Conservation (phyloP, 2,888 invertebrate genomes). For the Arctia plantaginis region DNA sequence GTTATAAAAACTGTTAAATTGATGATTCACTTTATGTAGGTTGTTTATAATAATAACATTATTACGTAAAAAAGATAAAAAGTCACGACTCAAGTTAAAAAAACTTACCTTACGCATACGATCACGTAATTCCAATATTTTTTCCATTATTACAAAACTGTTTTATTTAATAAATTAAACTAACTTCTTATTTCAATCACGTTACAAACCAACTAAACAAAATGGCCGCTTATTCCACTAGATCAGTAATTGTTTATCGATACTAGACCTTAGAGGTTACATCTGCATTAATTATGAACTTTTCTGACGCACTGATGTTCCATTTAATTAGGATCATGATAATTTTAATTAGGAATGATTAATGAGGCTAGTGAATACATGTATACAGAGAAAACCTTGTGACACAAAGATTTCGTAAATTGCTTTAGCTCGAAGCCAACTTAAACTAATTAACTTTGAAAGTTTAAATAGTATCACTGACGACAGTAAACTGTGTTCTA, state of each 20-base stretch:
- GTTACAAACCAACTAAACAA: slow-evolving; percentile 12
- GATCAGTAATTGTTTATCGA: neutral
- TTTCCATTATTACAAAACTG: slow-evolving; percentile 28
- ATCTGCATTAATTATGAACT: slow-evolving; percentile 7
- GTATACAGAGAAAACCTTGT: neutral
- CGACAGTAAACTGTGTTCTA: no score
- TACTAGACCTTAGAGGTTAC: slow-evolving; percentile 15
- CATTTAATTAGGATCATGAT: slow-evolving; percentile 12
- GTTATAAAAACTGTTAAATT: no score
- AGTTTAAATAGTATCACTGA: no score
- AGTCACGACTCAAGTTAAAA: neutral
- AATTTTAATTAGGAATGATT: slow-evolving; percentile 10
- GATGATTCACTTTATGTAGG: no score
- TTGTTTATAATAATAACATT: no score
- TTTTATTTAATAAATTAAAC: neutral
- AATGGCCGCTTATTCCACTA: neutral
- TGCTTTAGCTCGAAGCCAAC: neutral
- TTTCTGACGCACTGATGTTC: slow-evolving; percentile 13
- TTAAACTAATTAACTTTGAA: no score
- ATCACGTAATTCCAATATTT: slow-evolving; percentile 30
- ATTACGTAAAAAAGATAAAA: neutral
- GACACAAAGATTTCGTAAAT: neutral
- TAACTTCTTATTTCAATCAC: neutral
- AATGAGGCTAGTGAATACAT: neutral
- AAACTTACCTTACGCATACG: slow-evolving; percentile 35